Conservation (phyloP, 2,797 vertebrate species). For the Leptodactylus fallax region DNA sequence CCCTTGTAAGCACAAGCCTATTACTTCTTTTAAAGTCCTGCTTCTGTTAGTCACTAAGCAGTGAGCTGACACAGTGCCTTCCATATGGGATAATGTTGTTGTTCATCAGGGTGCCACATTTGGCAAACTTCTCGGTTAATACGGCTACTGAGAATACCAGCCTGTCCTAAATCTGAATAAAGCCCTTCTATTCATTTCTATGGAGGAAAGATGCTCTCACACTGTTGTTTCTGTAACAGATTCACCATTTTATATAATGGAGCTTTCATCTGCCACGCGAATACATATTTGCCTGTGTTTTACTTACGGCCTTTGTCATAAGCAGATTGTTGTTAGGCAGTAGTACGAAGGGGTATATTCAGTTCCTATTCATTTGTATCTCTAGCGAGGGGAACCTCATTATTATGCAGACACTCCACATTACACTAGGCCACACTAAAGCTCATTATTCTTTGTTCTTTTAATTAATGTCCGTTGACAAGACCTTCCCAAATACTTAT, state of each 20-base stretch:
- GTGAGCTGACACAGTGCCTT: constrained; percentile 67
- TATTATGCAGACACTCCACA: constrained; percentile 75
- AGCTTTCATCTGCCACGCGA: constrained; percentile 79
- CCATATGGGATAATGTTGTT: constrained; percentile 71
- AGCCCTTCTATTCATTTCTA: constrained; percentile 71
- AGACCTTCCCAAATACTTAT: constrained; percentile 72
- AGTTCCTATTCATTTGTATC: constrained; percentile 78
- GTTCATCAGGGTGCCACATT: constrained; percentile 71
- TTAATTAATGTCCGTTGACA: constrained; percentile 72
- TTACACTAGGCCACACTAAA: constrained; percentile 71
- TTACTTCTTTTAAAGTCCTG: neutral
- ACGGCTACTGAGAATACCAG: constrained; percentile 75
- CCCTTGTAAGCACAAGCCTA: constrained; percentile 24
- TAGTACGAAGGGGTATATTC: constrained; percentile 75
- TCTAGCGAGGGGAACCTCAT: constrained; percentile 76
- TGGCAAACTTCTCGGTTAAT: constrained; percentile 78
- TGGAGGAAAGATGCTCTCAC: constrained; percentile 69
- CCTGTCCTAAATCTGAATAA: constrained; percentile 83
- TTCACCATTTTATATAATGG: constrained; percentile 79
- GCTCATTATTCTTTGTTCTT: constrained; percentile 72
- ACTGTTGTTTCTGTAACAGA: constrained; percentile 80
- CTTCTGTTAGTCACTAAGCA: constrained; percentile 66
- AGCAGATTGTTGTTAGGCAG: constrained; percentile 81
- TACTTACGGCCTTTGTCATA: constrained; percentile 74
- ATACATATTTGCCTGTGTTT: constrained; percentile 77